Conservation (phyloP, 2,113 vertebrate genomes). For the Arizona elegans region DNA sequence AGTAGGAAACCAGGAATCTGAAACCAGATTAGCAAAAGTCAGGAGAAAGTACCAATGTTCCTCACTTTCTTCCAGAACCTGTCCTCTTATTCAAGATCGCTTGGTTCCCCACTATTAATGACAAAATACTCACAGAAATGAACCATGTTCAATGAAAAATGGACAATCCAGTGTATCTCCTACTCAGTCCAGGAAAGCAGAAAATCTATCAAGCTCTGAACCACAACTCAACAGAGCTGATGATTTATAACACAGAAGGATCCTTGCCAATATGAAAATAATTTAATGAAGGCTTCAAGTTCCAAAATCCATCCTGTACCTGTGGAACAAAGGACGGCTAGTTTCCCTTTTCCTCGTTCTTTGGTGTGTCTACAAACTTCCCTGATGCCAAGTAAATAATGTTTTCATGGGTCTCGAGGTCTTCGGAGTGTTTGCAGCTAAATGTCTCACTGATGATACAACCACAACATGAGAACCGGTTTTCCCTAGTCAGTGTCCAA, state of each 20-base stretch:
- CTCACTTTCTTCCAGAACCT: background rate
- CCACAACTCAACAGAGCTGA: background rate
- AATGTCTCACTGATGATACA: background rate
- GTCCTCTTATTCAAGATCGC: background rate
- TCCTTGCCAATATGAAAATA: conserved; percentile 13
- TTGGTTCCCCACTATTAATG: background rate
- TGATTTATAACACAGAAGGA: background rate
- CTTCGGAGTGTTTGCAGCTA: background rate
- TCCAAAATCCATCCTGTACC: background rate
- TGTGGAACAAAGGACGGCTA: background rate
- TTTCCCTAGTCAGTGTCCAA: background rate
- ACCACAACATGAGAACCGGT: background rate
- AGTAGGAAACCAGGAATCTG: background rate
- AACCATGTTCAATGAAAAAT: background rate
- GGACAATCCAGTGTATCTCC: background rate
- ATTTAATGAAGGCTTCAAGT: conserved; percentile 23
- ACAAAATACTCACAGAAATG: background rate
- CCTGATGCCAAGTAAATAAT: background rate
- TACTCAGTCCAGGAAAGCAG: background rate
- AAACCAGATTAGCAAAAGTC: background rate
- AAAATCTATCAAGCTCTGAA: background rate
- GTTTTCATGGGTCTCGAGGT: background rate
- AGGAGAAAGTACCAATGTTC: background rate
- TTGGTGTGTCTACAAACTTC: background rate
- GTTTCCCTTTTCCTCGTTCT: background rate